Evolutionary conservation across 2,888 invertebrate genomes (phyloP).

Genomic region (Tachina lurida): DNA sequence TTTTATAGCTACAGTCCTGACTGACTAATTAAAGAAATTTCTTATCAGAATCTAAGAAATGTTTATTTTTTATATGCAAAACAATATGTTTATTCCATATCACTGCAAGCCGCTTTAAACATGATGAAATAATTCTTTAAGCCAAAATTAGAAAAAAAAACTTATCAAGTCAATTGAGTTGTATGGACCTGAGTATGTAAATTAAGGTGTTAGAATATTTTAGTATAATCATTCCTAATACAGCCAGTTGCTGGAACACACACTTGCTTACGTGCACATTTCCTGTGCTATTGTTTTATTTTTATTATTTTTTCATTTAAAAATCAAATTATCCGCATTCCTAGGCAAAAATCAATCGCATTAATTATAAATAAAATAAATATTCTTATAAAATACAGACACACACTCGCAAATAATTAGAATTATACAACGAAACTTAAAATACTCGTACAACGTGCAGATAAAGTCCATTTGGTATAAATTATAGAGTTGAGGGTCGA

Average conservation of each 20-base stretch:
- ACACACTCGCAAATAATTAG: conserved; percentile 3
- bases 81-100: no score
- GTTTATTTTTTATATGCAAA: no score
- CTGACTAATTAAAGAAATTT: no score
- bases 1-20: no score
- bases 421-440: conserved; percentile 10
- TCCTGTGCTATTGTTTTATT: background rate
- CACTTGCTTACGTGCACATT: conserved; percentile 4
- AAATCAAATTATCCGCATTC: conserved; percentile 67
- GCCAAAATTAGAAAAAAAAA: no score
- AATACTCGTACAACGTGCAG: conserved; percentile 5
- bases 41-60: no score
- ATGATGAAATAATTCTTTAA: no score
- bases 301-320: background rate
- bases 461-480: background rate
- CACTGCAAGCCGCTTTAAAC: no score
- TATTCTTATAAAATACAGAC: conserved; percentile 27
- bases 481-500: background rate
- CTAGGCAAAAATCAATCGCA: conserved; percentile 56
- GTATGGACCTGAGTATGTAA: conserved; percentile 12
- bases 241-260: background rate
- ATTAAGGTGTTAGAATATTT: conserved; percentile 32
- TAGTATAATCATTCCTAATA: conserved; percentile 23
- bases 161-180: no score
- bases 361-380: conserved; percentile 59